Base-by-base conservation (phyloP, 2,797 vertebrate species). In the Coranthus polyacanthus region DNA sequence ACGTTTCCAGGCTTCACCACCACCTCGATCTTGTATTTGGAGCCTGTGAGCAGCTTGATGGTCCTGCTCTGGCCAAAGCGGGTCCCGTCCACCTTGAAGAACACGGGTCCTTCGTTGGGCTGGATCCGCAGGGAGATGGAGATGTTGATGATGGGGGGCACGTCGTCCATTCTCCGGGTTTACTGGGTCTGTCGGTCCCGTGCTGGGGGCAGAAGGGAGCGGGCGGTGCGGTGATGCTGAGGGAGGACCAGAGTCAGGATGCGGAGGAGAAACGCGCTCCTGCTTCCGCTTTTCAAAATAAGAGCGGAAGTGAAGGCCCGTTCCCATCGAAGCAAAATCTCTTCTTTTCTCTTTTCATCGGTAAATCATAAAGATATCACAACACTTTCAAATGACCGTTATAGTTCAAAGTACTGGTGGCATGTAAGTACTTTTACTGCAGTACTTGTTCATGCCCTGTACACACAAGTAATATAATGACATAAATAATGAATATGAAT, bases 41-140 rank as follows among this genome's bases (percentile, higher is more conserved):
- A 97, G 10, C 98, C 98, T 0, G 97, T 99, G 32, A 99, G 94
- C 88, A 99, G 91, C 75, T 99, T 99, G 89, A 99, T 98, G 70
- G 98, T 99, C 59, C 98, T 89, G 90, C 82, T 98, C 92, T 98
- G 98, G 9, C 97, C 98, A 85, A 99, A 99, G 3, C 98, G 88
- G 76, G 96, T 96, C 12, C 98, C 97, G 79, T 99, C 98, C 92
- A 98, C 98, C 89, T 99, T 99, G 83, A 96, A 99, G 79, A 96
- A 99, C 24, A 99, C 98, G 1, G 97, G 95, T 0, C 96, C 97
- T 21, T 99, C 97, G 71, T 96, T 97, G 75, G 98, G 98, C 85
- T 98, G 96, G 81, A 98, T 97, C 81, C 94, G 94, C 73, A 99
- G 93, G 1, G 96, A 92, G 82, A 99, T 94, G 76, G 93, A 92